phyloP scores from a whole-genome alignment of 2,797 vertebrate genomes.

The Pempheris klunzingeri region DNA sequence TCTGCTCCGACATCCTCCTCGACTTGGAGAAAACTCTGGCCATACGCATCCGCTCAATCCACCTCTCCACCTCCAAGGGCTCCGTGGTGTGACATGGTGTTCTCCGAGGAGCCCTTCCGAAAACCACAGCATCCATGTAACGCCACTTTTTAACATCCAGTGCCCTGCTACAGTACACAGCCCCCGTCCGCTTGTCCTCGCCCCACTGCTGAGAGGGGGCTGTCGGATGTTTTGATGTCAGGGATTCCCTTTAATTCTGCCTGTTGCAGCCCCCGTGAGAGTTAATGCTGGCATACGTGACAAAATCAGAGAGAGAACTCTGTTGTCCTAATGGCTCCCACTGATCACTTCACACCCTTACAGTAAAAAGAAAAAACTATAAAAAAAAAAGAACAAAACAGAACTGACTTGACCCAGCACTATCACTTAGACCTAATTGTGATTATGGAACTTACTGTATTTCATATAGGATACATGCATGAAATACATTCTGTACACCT shows the following conservation, averaged over 20 bases:
- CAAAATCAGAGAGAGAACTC: constrained; percentile 30
- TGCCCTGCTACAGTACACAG: constrained; percentile 7
- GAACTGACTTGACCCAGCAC: constrained; percentile 34
- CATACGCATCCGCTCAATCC: constrained; percentile 96
- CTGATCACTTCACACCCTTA: constrained; percentile 39
- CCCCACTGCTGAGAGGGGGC: constrained; percentile 44
- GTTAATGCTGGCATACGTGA: constrained; percentile 24
- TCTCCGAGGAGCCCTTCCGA: not conserved
- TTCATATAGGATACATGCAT: constrained; percentile 72
- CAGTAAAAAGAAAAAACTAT: constrained; percentile 17
- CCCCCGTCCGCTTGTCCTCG: constrained; percentile 1
- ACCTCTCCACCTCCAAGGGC: constrained; percentile 98
- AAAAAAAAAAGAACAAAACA: constrained; percentile 13
- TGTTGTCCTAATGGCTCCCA: constrained; percentile 37
- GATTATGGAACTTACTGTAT: constrained; percentile 50
- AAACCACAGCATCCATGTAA: constrained; percentile 63
- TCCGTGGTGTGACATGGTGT: constrained; percentile 91
- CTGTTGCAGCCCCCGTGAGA: constrained; percentile 22
- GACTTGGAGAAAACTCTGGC: constrained; percentile 98
- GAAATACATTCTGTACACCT: constrained; percentile 57
- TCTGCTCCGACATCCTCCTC: constrained; percentile 91
- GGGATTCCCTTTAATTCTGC: constrained; percentile 71
- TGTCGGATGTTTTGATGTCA: constrained; percentile 49
- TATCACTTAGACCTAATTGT: constrained; percentile 41
- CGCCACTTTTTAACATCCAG: constrained; percentile 27